These are phyloP conservation scores for Cerceris rybyensis DNA, from an alignment of 2,888 invertebrate genomes.

Conservation along the genomic window DNA sequence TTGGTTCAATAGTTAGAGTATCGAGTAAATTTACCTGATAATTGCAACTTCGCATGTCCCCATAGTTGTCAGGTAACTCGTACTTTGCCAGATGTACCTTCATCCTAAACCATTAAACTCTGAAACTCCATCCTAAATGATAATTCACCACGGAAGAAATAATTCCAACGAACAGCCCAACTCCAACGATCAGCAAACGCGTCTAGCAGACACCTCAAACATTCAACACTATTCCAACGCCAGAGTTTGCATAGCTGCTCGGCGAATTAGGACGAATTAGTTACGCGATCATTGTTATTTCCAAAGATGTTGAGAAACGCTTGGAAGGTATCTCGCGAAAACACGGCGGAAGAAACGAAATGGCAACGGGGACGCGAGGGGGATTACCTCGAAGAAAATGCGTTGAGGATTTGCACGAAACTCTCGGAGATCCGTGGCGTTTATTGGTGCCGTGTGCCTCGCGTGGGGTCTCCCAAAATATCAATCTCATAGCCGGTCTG, in stretches of 20 bases:
- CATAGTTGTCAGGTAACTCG: too few species aligned
- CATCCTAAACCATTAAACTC: too few species aligned
- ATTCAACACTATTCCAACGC: neutral
- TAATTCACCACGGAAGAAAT: too few species aligned
- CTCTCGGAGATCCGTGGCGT: slow-evolving; percentile 51
- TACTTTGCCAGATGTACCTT: too few species aligned
- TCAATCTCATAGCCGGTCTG: slow-evolving; percentile 74
- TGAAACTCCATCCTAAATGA: too few species aligned
- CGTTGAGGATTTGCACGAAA: slow-evolving; percentile 48
- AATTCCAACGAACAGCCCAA: too few species aligned
- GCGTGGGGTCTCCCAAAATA: slow-evolving; percentile 79
- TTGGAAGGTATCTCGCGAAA: slow-evolving; percentile 27
- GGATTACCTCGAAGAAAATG: slow-evolving; percentile 45
- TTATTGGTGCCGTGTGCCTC: slow-evolving; percentile 79
- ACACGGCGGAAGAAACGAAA: neutral
- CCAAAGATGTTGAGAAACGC: slow-evolving; percentile 25
- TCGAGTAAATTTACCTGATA: too few species aligned
- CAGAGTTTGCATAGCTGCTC: too few species aligned
- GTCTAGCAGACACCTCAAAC: too few species aligned
- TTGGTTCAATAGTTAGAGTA: too few species aligned
- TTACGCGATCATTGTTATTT: slow-evolving; percentile 30
- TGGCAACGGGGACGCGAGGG: neutral
- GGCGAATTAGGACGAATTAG: slow-evolving; percentile 5
- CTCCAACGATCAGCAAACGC: too few species aligned
- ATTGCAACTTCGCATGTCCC: too few species aligned